A percentile compares a stretch with the other conserved stretches of the same genome.
Conservation (phyloP, 2,797 vertebrate genomes). For the Pempheris klunzingeri region DNA sequence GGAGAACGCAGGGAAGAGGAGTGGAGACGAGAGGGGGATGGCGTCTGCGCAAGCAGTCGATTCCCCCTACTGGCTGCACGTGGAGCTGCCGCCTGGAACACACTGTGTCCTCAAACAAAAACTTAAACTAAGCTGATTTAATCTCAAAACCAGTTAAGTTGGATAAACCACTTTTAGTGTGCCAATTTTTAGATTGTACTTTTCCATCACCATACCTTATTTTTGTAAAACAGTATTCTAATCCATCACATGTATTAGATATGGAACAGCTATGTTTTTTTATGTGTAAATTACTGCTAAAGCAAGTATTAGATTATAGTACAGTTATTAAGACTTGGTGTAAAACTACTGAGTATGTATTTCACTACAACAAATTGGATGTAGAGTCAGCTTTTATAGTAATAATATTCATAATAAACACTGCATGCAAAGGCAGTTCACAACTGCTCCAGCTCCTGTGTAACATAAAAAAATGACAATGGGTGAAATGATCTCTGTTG, state of each 20-base stretch:
- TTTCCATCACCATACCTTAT: neutral
- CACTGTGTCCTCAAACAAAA: slow-evolving; percentile 26
- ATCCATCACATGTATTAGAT: neutral
- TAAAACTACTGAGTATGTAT: neutral
- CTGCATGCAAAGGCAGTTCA: neutral
- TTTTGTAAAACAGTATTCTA: neutral
- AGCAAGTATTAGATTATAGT: neutral
- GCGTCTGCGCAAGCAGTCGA: slow-evolving; percentile 80
- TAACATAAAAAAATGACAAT: slow-evolving; percentile 22
- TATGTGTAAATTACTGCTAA: neutral
- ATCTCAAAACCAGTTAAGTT: neutral
- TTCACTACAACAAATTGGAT: neutral
- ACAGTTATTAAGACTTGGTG: neutral
- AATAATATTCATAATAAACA: neutral
- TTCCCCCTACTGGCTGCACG: slow-evolving; percentile 89
- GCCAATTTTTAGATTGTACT: too few relatives aligned
- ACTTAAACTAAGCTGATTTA: slow-evolving; percentile 12
- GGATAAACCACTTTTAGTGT: slow-evolving; percentile 4
- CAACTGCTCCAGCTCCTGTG: neutral
- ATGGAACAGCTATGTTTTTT: neutral
- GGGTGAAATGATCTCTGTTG: slow-evolving; percentile 2
- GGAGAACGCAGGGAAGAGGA: slow-evolving; percentile 69
- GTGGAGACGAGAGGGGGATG: slow-evolving; percentile 45
- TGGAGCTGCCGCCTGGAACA: slow-evolving; percentile 62
- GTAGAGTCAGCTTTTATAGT: too few relatives aligned